Evolutionary conservation across 2,797 vertebrate genomes (phyloP), one percentile per base, ranked within the genome.

Genomic region (Darevskia mixta): DNA sequence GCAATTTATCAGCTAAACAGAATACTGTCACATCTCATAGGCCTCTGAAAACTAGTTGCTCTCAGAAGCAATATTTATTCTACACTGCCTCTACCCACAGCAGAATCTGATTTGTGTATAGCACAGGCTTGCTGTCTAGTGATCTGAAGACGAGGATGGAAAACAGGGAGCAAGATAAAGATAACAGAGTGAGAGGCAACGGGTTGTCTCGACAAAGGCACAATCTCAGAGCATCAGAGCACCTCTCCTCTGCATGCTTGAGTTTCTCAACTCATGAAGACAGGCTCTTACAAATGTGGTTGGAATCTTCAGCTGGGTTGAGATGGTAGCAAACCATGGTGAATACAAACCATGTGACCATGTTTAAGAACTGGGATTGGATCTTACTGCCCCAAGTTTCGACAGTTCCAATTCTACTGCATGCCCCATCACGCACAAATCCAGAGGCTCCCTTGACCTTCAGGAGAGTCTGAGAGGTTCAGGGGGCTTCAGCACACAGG

Each of bases 1-100:
- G 92, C 89, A 95, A 95, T 96, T 96, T 92, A 95, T 97, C 96
- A 96, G 94, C 95, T 92, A 92, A 96, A 95, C 91, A 93, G 94
- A 92, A 94, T 69, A 82, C 94, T 95, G 97, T 96, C 96, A 96
- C 93, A 95, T 95, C 93, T 93, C 90, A 89, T 67, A 84, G 92
- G 88, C 61, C 90, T 95, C 89, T 8, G 43, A 90, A 91, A 95
- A 90, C 88, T 82, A 91, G 86, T 85, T 80, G 69, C 82, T 91
- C 83, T 92, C 66, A 13, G 29, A 83, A 91, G 92, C 88, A 94
- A 13, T 89, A 81, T 92, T 94, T 95, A 89, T 85, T 92, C 79
- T 64, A 72, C 0, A 0, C 4, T 7, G 49, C 8, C 87, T 91
- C 92, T 75, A 79, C 32, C 61, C 85, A 20, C 61, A 89, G 85